Evolutionary conservation across 2,113 vertebrate genomes (phyloP).

Genomic region (Tor tambroides): DNA sequence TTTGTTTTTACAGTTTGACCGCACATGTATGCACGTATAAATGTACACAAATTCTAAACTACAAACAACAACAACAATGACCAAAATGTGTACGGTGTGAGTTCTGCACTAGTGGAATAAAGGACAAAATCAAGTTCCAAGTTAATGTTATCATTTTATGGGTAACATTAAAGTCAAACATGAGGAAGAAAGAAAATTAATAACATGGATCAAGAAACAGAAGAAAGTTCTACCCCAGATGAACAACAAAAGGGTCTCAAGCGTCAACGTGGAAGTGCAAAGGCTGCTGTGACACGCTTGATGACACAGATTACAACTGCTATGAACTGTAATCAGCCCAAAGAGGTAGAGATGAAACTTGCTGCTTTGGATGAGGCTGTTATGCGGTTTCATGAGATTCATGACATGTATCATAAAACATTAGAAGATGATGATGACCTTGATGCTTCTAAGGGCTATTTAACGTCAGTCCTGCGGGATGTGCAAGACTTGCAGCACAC

Average conservation of each 20-base stretch:
- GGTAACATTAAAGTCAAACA: no score
- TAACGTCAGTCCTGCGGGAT: background rate
- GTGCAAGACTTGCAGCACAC: conserved; percentile 20
- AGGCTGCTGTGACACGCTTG: background rate
- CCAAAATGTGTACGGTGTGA: no score
- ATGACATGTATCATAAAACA: background rate
- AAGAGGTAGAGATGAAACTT: background rate
- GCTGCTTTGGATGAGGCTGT: background rate
- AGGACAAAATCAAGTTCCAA: no score
- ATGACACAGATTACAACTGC: background rate
- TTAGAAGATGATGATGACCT: conserved; percentile 11
- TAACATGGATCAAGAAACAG: background rate
- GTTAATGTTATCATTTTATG: no score
- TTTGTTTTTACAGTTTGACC: no score
- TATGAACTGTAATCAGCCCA: background rate
- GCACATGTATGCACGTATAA: no score
- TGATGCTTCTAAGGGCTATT: background rate
- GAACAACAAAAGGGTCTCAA: background rate
- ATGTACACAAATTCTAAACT: no score
- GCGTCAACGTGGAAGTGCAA: background rate
- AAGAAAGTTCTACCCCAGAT: background rate
- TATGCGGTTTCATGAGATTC: background rate
- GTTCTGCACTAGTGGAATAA: no score
- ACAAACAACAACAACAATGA: no score
- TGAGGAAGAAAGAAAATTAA: no score